These are phyloP conservation scores for Leptura quadrifasciata DNA, from an alignment of 2,888 invertebrate genomes.

Conservation along the genomic window DNA sequence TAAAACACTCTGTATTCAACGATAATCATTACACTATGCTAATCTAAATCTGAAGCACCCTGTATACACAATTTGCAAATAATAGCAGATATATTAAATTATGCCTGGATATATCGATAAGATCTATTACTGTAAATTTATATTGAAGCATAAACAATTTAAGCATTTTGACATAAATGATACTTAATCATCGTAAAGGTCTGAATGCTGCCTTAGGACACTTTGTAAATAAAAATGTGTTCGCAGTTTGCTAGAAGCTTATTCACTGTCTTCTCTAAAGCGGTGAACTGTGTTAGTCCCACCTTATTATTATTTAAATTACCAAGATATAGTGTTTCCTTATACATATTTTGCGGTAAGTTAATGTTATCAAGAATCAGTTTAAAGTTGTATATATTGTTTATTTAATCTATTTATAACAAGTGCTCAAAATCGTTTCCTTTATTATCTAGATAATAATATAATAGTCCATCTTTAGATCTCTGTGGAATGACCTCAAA, in stretches of 20 bases:
- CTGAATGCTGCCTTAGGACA: background rate
- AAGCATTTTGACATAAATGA: background rate
- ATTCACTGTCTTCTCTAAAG: background rate
- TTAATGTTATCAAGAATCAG: no score
- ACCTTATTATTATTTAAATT: background rate
- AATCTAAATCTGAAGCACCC: no score
- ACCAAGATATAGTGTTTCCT: background rate
- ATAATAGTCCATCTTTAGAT: no score
- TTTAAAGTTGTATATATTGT: no score
- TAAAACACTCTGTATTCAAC: no score
- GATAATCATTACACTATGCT: no score
- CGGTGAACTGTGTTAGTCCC: background rate
- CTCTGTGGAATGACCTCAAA: no score
- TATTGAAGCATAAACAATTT: background rate
- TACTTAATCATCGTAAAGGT: conserved; percentile 1
- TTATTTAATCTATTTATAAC: no score
- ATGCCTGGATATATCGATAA: background rate
- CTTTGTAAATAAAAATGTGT: background rate
- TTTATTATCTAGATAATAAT: no score
- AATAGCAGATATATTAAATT: background rate
- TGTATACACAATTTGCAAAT: background rate
- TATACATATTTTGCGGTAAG: no score
- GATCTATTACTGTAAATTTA: background rate
- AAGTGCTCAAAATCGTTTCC: no score
- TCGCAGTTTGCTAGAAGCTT: background rate